Conservation (phyloP, 2,797 vertebrate species). For the Dromococcyx pavoninus region DNA sequence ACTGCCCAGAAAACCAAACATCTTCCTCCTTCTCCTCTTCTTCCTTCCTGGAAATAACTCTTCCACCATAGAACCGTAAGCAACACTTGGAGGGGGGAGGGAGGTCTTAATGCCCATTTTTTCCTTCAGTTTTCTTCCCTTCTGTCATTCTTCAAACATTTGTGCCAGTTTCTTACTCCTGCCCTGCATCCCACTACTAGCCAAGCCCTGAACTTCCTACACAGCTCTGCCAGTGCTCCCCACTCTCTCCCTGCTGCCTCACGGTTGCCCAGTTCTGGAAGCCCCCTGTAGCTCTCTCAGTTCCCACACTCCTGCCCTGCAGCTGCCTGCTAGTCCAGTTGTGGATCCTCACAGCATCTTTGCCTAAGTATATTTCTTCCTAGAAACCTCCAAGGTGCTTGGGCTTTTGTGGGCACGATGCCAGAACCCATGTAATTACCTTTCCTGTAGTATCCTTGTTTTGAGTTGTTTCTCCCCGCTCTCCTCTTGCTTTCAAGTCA, state of each 20-base stretch:
- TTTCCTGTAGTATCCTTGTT: not conserved
- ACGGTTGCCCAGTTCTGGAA: not conserved
- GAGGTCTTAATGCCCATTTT: not conserved
- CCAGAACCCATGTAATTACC: not conserved
- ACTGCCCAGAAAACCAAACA: conserved; percentile 2
- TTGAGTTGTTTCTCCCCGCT: not conserved
- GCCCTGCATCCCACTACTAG: not conserved
- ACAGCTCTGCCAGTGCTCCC: not conserved
- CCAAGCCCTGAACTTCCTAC: not conserved
- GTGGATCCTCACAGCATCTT: not conserved
- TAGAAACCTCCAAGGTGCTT: not conserved
- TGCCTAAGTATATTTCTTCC: not conserved
- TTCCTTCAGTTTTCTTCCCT: not conserved
- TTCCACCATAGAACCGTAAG: conserved; percentile 50
- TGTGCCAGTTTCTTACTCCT: not conserved
- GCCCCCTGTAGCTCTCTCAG: not conserved
- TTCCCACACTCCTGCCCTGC: not conserved
- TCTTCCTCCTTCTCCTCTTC: conserved; percentile 52
- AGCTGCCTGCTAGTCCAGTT: not conserved
- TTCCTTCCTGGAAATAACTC: conserved; percentile 17
- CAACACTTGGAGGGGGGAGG: not conserved
- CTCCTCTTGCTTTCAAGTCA: not conserved
- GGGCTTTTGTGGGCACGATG: not conserved
- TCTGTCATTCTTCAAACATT: not conserved
- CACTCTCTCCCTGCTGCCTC: not conserved